Evolutionary conservation across 2,113 vertebrate species (phyloP), one percentile per base, ranked within the genome.

Genomic region (Cinclus cinclus): DNA sequence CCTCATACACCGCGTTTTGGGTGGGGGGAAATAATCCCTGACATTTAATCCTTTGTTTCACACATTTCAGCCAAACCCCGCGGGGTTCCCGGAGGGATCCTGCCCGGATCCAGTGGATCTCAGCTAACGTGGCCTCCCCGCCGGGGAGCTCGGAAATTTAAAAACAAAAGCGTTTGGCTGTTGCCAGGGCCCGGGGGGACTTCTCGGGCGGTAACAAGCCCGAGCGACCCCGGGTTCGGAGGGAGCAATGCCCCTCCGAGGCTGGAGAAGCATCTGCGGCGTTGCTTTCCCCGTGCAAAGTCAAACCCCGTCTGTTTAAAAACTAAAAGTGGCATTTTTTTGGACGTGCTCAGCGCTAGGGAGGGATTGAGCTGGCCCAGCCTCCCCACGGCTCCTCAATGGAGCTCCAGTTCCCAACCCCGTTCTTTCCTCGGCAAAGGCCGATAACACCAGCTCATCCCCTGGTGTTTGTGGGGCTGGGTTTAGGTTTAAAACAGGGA

Each of bases 61-160:
- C 74, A 10, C 70, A 0, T 42, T 60, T 23, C 22, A 56, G 86
- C 39, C 53, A 1, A 11, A 25, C 1, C 20, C 1, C 28, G 81
- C 55, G 4, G 8, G 84, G 7, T 30, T 47, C 67, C 58, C 18
- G 2, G 4, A 22, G 60, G 19, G 74, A 46, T 46, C 53, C 30
- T 6, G 31, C 13, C 37, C 0, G 11, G 87, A 58, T 53, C 91
- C 89, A 10, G 68, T 77, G 87, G 89, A 30, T 92, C 68, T 1
- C 70, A 15, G 86, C 56, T 85, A 83, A 86, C 14, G 64, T 80
- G 96, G 94, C 91, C n/a, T 94, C 91, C 86, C 46, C 25, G 6
- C 30, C 15, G 16, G 10, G 49, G 33, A 17, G 33, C 70, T 41
- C 7, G 16, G 11, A 46, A 55, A 5, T 42, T 28, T 3, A 23